Evolutionary conservation across 2,113 vertebrate genomes (phyloP).

Genomic region (Turdus rufiventris): DNA sequence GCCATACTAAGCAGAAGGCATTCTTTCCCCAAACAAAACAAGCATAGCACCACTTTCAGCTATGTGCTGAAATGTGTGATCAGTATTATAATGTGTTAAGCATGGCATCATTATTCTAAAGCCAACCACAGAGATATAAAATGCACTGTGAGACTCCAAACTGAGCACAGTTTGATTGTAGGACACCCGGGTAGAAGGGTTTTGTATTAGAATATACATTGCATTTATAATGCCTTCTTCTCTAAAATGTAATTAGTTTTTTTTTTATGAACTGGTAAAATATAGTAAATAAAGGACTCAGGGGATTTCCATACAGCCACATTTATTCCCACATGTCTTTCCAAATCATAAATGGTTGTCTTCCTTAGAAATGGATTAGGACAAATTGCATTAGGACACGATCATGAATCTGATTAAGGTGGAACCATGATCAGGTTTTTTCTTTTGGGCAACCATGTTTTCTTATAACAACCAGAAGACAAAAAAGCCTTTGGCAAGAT

Average conservation of each 20-base stretch:
- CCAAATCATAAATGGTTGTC: constrained; percentile 97
- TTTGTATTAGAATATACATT: constrained; percentile 52
- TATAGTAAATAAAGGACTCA: constrained; percentile 87
- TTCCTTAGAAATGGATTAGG: constrained; percentile 94
- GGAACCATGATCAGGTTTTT: constrained; percentile 84
- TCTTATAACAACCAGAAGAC: constrained; percentile 80
- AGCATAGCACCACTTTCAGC: constrained; percentile 33
- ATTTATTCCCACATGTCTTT: constrained; percentile 90
- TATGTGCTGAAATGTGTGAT: constrained; percentile 12
- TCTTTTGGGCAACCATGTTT: constrained; percentile 87
- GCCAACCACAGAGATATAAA: constrained; percentile 8
- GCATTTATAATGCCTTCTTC: constrained; percentile 40
- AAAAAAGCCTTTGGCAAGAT: constrained; percentile 84
- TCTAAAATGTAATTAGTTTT: constrained; percentile 87
- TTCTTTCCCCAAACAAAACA: constrained; percentile 21
- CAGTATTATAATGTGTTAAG: constrained; percentile 11
- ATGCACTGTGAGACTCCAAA: neutral
- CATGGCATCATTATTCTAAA: constrained; percentile 38
- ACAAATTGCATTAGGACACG: constrained; percentile 96
- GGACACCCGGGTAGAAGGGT: neutral
- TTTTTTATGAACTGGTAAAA: constrained; percentile 91
- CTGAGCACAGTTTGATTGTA: neutral
- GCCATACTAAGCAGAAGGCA: constrained; percentile 4
- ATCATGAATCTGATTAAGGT: constrained; percentile 97
- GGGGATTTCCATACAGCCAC: constrained; percentile 86